Conservation (phyloP, 2,888 invertebrate genomes). For the Iselma pallidipennis region DNA sequence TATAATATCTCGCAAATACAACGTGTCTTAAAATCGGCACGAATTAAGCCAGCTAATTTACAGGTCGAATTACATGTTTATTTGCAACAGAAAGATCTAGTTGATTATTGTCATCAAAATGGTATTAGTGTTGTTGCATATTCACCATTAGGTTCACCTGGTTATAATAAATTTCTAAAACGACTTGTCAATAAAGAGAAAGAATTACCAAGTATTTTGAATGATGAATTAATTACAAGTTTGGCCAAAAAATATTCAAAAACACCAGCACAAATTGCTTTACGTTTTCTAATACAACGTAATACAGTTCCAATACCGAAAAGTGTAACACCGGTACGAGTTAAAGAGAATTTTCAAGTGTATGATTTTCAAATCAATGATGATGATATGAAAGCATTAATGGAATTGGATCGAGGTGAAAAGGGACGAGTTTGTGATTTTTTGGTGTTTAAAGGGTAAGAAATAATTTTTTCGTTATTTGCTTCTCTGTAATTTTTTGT, state of each 20-base stretch:
- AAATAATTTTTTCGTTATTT: background rate
- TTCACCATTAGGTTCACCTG: constrained; percentile 56
- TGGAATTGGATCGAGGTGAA: constrained; percentile 49
- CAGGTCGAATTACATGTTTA: constrained; percentile 68
- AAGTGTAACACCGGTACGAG: constrained; percentile 70
- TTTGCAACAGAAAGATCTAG: constrained; percentile 56
- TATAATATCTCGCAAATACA: constrained; percentile 72
- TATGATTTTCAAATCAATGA: constrained; percentile 66
- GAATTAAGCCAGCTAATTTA: constrained; percentile 63
- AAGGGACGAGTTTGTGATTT: constrained; percentile 58
- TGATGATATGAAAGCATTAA: background rate
- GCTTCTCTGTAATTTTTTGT: background rate
- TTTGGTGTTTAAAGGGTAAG: constrained; percentile 12
- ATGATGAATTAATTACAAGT: constrained; percentile 52
- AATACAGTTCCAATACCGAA: constrained; percentile 78
- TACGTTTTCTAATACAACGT: constrained; percentile 71
- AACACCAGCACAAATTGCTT: constrained; percentile 72
- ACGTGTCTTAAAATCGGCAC: constrained; percentile 61
- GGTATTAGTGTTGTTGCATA: constrained; percentile 59
- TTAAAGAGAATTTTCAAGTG: constrained; percentile 73
- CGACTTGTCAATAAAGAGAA: constrained; percentile 8
- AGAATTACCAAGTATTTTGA: constrained; percentile 25
- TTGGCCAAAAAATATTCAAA: constrained; percentile 32
- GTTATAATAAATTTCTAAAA: constrained; percentile 50
- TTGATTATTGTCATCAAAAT: constrained; percentile 42